phyloP scores from a whole-genome alignment of 2,888 invertebrate genomes.

The Callyntrura sp. region DNA sequence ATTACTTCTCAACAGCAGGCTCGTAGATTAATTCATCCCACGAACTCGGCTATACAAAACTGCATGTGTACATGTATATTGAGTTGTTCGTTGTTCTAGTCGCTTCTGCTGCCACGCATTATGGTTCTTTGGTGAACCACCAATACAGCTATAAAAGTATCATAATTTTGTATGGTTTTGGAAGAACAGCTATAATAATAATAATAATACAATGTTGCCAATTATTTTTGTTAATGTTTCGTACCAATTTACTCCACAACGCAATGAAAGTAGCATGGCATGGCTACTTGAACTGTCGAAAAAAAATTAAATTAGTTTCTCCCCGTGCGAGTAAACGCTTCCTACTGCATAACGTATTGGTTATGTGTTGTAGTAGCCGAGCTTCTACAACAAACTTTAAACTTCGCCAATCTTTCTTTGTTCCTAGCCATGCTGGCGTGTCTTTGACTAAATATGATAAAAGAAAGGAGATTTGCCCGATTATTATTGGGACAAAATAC shows the following conservation, averaged over 20 bases:
- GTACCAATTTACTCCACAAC: conserved; percentile 1
- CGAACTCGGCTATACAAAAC: not conserved
- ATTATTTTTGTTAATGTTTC: conserved; percentile 69
- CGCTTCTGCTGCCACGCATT: not conserved
- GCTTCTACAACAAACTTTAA: conserved; percentile 46
- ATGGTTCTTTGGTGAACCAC: conserved; percentile 54
- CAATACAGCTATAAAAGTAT: conserved; percentile 35
- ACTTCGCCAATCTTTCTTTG: conserved; percentile 14
- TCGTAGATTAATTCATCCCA: not conserved
- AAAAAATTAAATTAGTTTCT: conserved; percentile 19
- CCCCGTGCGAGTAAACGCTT: not conserved
- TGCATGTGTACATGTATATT: not conserved
- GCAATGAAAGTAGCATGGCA: conserved; percentile 30
- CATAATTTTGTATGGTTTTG: conserved; percentile 62
- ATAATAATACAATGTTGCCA: conserved; percentile 37
- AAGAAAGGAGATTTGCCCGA: not conserved
- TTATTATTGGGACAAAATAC: not conserved
- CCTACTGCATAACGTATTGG: not conserved
- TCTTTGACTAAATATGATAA: not conserved
- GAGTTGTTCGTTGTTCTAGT: not conserved
- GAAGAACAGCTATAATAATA: conserved; percentile 57
- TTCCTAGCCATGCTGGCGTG: not conserved
- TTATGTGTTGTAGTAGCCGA: not conserved
- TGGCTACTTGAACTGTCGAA: not conserved
- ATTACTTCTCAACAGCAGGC: conserved; percentile 37